These are phyloP conservation scores for Lynx canadensis DNA, from an alignment of 2,113 vertebrate genomes.

Conservation along the genomic window DNA sequence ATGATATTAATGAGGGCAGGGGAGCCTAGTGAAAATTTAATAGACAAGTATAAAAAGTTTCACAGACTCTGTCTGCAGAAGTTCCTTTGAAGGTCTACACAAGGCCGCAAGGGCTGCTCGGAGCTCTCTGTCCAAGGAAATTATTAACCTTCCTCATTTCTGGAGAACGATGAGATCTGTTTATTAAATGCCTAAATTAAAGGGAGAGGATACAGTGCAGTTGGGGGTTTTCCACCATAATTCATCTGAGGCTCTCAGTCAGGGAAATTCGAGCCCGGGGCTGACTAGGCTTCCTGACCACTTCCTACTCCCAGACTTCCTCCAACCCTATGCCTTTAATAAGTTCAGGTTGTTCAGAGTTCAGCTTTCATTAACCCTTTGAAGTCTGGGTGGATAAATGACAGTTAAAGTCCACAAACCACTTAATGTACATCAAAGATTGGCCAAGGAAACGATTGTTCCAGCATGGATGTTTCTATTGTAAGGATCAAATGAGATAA, in stretches of 20 bases:
- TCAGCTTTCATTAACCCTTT: slow-evolving; percentile 76
- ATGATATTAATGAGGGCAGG: slow-evolving; percentile 64
- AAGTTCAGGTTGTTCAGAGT: slow-evolving; percentile 73
- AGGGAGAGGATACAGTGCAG: slow-evolving; percentile 57
- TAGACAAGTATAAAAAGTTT: slow-evolving; percentile 72
- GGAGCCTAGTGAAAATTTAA: slow-evolving; percentile 75
- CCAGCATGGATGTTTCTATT: slow-evolving; percentile 24
- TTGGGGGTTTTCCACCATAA: slow-evolving; percentile 74
- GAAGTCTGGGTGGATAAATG: slow-evolving; percentile 67
- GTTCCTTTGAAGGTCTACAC: slow-evolving; percentile 75
- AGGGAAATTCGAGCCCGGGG: slow-evolving; percentile 75
- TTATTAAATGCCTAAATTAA: slow-evolving; percentile 77
- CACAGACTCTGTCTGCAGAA: slow-evolving; percentile 70
- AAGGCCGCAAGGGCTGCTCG: slow-evolving; percentile 63
- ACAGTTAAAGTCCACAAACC: slow-evolving; percentile 5
- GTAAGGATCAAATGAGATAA: slow-evolving; percentile 68
- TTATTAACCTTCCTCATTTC: slow-evolving; percentile 76
- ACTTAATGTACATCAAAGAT: slow-evolving; percentile 64
- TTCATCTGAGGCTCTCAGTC: slow-evolving; percentile 59
- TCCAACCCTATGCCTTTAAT: slow-evolving; percentile 64
- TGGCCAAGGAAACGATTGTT: slow-evolving; percentile 50
- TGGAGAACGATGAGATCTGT: slow-evolving; percentile 68
- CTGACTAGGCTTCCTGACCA: slow-evolving; percentile 70
- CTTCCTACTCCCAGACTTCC: slow-evolving; percentile 71
- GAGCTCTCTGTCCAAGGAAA: slow-evolving; percentile 72